These are phyloP conservation scores for Eupithecia vulgata DNA, from an alignment of 2,888 invertebrate species.

Conservation along the genomic window DNA sequence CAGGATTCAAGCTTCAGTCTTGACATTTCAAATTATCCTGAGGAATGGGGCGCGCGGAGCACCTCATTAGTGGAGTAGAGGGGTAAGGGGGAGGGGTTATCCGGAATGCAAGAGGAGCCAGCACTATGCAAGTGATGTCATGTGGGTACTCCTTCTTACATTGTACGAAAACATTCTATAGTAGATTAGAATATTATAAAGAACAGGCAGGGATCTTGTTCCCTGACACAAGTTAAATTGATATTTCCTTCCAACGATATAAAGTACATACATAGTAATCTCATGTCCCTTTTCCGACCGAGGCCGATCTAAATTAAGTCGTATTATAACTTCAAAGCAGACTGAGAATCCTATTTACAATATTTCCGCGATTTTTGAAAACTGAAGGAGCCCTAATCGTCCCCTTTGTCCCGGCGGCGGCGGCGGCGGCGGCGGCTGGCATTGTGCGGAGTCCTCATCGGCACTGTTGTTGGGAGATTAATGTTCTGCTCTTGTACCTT, in stretches of 20 bases:
- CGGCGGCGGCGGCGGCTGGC: neutral
- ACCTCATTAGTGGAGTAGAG: slow-evolving; percentile 1
- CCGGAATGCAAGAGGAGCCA: slow-evolving; percentile 4
- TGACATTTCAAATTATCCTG: slow-evolving; percentile 6
- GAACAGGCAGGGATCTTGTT: neutral
- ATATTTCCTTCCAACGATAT: neutral
- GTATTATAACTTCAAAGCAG: slow-evolving; percentile 8
- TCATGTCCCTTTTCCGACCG: neutral
- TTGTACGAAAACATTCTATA: neutral
- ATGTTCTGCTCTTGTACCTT: neutral
- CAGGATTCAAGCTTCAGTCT: neutral
- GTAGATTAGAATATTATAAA: neutral
- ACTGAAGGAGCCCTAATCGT: slow-evolving; percentile 23
- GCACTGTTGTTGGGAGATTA: slow-evolving; percentile 4
- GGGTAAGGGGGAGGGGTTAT: neutral
- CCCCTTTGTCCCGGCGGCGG: slow-evolving; percentile 22
- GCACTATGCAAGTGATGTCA: neutral
- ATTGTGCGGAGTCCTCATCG: neutral
- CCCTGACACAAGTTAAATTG: neutral
- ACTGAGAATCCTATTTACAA: neutral
- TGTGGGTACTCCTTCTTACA: neutral
- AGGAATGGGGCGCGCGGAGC: slow-evolving; percentile 7
- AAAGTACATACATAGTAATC: neutral
- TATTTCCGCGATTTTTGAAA: neutral
- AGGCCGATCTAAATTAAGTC: slow-evolving; percentile 1